Evolutionary conservation across 1,140 invertebrate genomes (phyloP).

Genomic region (Pararge aegeria): DNA sequence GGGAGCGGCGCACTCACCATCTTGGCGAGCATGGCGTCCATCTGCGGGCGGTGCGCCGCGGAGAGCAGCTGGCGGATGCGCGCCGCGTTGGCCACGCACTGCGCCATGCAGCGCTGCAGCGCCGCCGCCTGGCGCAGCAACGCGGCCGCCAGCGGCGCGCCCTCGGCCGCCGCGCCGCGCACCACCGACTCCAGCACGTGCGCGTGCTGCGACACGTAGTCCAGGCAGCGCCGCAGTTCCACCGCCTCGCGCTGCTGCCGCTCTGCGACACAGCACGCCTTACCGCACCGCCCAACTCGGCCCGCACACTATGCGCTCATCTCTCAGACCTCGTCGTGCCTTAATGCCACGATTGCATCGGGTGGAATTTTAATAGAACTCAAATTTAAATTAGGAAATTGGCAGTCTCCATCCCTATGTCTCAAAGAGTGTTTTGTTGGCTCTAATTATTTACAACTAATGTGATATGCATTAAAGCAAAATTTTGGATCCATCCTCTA

Average conservation of each 20-base stretch:
- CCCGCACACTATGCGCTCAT: too few species aligned
- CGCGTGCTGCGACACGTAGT: conserved; percentile 68
- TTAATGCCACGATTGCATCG: too few species aligned
- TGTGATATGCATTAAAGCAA: too few species aligned
- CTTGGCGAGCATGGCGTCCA: conserved; percentile 70
- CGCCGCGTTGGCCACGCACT: conserved; percentile 66
- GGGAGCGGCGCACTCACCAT: conserved; percentile 53
- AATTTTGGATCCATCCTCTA: too few species aligned
- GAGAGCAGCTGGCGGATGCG: conserved; percentile 59
- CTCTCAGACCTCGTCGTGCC: too few species aligned
- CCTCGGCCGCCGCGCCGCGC: conserved; percentile 41
- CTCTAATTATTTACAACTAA: too few species aligned
- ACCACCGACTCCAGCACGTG: conserved; percentile 64
- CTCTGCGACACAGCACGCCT: conserved; percentile 33
- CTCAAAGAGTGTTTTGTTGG: too few species aligned
- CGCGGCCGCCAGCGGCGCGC: conserved; percentile 54
- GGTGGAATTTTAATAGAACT: too few species aligned
- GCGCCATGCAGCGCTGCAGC: conserved; percentile 71
- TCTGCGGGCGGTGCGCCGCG: conserved; percentile 64
- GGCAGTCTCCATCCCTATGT: too few species aligned
- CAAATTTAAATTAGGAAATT: too few species aligned
- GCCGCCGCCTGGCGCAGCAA: conserved; percentile 61
- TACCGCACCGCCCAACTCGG: too few species aligned
- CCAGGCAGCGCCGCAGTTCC: conserved; percentile 64
- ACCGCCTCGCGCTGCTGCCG: conserved; percentile 61